A percentile compares a stretch with the other conserved stretches of the same genome.
These are phyloP conservation scores for Andrena dorsata DNA, from an alignment of 2,888 invertebrate species.

Conservation along the genomic window DNA sequence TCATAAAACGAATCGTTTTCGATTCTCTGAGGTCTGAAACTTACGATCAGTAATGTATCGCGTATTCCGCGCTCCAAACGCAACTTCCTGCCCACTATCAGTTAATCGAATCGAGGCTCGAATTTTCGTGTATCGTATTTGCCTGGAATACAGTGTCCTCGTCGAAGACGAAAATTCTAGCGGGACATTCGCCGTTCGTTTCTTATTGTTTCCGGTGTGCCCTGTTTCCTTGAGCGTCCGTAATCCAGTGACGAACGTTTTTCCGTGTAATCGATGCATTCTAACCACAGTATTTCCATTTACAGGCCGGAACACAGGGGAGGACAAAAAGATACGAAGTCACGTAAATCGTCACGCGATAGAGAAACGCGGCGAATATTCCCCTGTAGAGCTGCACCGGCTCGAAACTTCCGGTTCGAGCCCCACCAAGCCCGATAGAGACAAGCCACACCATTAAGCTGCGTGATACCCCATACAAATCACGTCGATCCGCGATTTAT, in stretches of 20 bases:
- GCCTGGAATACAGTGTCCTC: neutral
- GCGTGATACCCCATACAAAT: constrained; percentile 79
- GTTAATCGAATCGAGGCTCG: constrained; percentile 17
- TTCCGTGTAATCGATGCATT: neutral
- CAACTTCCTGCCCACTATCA: constrained; percentile 7
- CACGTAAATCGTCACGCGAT: constrained; percentile 66
- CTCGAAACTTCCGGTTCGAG: constrained; percentile 70
- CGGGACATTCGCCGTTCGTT: neutral
- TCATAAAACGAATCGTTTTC: neutral
- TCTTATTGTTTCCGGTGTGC: neutral
- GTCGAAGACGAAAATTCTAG: neutral
- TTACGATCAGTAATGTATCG: neutral
- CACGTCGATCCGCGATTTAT: constrained; percentile 80
- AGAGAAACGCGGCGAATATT: constrained; percentile 64
- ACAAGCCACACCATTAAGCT: constrained; percentile 78
- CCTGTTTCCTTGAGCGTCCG: neutral
- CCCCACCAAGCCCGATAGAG: constrained; percentile 65
- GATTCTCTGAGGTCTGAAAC: constrained; percentile 1
- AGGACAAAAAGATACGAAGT: constrained; percentile 55
- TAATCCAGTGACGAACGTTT: constrained; percentile 26
- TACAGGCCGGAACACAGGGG: neutral
- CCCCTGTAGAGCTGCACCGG: constrained; percentile 53
- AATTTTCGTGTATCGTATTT: neutral
- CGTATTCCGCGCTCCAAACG: neutral
- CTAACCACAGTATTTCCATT: constrained; percentile 33